Conservation (phyloP, 2,113 vertebrate species). For the Podiceps cristatus region DNA sequence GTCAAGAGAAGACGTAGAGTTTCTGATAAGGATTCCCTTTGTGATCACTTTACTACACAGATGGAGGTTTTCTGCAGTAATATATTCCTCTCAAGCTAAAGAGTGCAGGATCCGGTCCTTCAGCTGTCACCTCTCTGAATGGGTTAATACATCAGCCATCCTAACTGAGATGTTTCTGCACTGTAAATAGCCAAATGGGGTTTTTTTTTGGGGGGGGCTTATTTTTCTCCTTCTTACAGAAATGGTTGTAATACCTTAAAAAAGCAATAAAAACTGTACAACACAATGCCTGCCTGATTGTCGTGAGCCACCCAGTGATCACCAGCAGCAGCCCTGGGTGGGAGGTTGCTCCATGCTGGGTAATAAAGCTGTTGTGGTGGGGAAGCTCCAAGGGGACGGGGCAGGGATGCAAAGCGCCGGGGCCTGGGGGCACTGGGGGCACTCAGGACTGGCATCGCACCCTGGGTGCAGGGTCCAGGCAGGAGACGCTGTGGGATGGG, state of each 20-base stretch:
- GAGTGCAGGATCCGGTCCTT: neutral
- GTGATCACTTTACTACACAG: fast-evolving
- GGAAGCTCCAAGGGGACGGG: neutral
- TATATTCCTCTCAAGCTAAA: neutral
- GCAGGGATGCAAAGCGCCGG: neutral
- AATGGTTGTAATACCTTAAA: neutral
- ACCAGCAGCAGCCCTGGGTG: neutral
- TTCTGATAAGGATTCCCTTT: neutral
- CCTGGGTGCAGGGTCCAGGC: too few relatives aligned
- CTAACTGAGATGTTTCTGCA: neutral
- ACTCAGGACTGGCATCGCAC: fast-evolving
- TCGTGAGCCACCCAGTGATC: fast-evolving
- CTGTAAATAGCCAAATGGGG: neutral
- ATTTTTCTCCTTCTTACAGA: neutral
- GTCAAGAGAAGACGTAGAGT: neutral
- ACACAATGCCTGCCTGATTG: fast-evolving
- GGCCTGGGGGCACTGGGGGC: fast-evolving
- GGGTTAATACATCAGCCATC: neutral
- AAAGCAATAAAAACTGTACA: neutral
- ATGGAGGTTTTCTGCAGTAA: neutral
- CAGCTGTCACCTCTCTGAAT: neutral
- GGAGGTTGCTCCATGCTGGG: neutral
- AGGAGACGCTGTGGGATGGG: fast-evolving
- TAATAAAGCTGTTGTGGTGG: fast-evolving
- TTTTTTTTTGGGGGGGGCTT: fast-evolving